Percentiles rank a stretch among this genome's conserved stretches.
Evolutionary conservation across 2,797 vertebrate genomes (phyloP).

Genomic region (Halcyon smyrnensis): DNA sequence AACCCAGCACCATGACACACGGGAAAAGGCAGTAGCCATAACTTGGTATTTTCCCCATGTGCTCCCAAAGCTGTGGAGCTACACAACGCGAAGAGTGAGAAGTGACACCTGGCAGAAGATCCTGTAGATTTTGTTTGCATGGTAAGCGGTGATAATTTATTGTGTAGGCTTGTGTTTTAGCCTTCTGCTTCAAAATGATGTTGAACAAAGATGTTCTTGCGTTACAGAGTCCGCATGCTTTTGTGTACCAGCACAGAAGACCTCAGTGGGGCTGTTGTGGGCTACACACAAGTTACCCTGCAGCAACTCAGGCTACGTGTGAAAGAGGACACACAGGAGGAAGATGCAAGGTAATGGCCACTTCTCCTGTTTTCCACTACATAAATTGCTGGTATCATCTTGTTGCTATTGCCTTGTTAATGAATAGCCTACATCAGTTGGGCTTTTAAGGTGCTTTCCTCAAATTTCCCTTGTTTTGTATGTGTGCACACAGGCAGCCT

Average conservation of each 20-base stretch:
- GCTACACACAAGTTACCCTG: background rate
- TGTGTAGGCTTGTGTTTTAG: background rate
- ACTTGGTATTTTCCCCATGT: background rate
- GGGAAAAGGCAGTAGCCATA: background rate
- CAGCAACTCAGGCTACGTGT: background rate
- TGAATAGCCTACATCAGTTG: background rate
- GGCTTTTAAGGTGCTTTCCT: background rate
- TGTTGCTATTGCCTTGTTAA: background rate
- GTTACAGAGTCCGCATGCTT: background rate
- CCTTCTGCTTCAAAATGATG: background rate
- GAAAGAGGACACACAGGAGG: background rate
- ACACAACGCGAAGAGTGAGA: background rate
- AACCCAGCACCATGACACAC: background rate
- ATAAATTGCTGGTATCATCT: background rate
- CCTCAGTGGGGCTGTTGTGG: background rate
- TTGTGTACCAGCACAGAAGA: background rate
- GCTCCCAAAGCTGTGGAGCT: background rate
- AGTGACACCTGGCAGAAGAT: background rate
- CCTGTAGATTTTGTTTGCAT: background rate
- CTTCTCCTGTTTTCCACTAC: background rate
- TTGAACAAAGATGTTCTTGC: background rate
- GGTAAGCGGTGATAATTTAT: background rate
- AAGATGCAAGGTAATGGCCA: background rate
- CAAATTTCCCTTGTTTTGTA: background rate
- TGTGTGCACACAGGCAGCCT: background rate